Conservation (phyloP, 35 echinoderm and acorn worm genomes). For the Chiridota heheva region DNA sequence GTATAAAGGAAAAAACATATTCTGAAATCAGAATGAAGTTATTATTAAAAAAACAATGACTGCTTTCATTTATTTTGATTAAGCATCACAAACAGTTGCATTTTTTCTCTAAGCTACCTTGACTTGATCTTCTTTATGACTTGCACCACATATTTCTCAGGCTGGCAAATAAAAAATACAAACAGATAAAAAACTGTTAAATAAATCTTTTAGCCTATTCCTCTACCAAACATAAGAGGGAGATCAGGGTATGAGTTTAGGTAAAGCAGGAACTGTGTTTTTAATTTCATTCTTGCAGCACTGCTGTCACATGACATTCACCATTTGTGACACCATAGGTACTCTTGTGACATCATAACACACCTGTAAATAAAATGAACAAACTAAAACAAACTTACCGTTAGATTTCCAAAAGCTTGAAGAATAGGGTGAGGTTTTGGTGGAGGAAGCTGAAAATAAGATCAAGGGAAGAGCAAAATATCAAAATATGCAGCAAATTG, state of each 20-base stretch:
- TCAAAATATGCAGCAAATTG: neutral
- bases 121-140: conserved; percentile 86
- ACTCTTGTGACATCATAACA: too few relatives aligned
- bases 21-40: neutral
- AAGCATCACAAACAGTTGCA: too few relatives aligned
- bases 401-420: conserved; percentile 74
- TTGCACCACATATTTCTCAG: conserved; percentile 72
- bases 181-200: neutral
- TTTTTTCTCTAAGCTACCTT: conserved; percentile 84
- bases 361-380: neutral
- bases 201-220: neutral
- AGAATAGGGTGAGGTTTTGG: conserved; percentile 82
- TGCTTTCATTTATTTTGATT: too few relatives aligned
- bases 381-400: conserved; percentile 71
- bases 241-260: neutral
- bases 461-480: conserved; percentile 18
- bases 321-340: too few relatives aligned
- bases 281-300: too few relatives aligned
- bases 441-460: conserved; percentile 76
- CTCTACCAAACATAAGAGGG: neutral
- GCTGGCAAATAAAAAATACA: conserved; percentile 56
- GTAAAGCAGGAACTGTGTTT: neutral
- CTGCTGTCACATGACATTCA: too few relatives aligned
- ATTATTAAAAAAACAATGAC: neutral
- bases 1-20: too few relatives aligned